A percentile compares a stretch with the other conserved stretches of the same genome.
These are phyloP conservation scores for Acanthurus lineatus DNA, from an alignment of 2,797 vertebrate genomes.

Conservation along the genomic window DNA sequence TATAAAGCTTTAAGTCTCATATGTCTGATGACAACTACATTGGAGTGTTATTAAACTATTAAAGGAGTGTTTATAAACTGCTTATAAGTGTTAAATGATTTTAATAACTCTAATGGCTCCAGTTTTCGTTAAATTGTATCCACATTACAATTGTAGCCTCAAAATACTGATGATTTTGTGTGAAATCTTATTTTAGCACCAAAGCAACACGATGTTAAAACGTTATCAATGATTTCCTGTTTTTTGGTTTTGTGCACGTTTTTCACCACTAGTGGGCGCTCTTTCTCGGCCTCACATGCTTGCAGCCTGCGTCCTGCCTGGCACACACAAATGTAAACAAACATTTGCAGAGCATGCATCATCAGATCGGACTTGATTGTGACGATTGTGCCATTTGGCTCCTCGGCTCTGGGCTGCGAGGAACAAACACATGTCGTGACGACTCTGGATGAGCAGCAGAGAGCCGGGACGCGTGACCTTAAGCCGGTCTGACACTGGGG, in stretches of 20 bases:
- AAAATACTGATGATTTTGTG: background rate
- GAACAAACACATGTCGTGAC: constrained; percentile 48
- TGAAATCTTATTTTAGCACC: background rate
- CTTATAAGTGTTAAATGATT: background rate
- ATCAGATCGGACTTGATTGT: constrained; percentile 31
- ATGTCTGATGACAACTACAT: no score
- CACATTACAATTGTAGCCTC: background rate
- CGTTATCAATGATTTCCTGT: background rate
- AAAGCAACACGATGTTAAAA: background rate
- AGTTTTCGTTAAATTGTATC: background rate
- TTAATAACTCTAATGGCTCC: background rate
- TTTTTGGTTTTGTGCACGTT: background rate
- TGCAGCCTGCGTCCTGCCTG: constrained; percentile 5
- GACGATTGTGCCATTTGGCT: constrained; percentile 40
- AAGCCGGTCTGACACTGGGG: constrained; percentile 67
- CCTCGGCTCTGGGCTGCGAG: constrained; percentile 9
- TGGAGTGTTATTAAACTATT: background rate
- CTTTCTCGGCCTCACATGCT: background rate
- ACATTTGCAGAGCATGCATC: constrained; percentile 11
- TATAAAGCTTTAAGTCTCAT: no score
- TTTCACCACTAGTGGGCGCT: constrained; percentile 9
- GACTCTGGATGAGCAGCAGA: constrained; percentile 19
- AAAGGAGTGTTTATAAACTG: background rate
- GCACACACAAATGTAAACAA: constrained; percentile 20
- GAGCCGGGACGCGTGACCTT: constrained; percentile 49